Evolutionary conservation across 2,888 invertebrate genomes (phyloP).

Genomic region (Lasius fuliginosus): DNA sequence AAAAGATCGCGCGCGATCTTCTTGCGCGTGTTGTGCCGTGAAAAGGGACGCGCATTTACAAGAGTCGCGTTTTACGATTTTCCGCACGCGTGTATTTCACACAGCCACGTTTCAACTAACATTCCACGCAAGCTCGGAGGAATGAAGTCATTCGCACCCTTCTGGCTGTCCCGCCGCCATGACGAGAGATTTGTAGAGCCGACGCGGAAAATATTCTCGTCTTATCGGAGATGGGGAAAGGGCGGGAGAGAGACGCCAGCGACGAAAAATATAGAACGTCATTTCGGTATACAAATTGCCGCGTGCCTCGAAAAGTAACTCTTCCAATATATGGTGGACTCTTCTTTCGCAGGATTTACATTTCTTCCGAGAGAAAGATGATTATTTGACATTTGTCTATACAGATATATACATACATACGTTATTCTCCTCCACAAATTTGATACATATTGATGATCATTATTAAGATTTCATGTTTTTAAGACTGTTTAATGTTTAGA

Average conservation of each 20-base stretch:
- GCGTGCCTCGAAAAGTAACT: conserved; percentile 36
- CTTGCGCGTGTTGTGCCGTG: conserved; percentile 56
- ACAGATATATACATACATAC: neutral
- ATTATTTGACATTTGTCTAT: neutral
- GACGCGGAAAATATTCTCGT: conserved; percentile 67
- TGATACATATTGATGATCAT: neutral
- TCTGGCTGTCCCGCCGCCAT: conserved; percentile 48
- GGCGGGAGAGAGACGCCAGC: neutral
- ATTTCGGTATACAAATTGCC: conserved; percentile 5
- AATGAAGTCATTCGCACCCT: conserved; percentile 80
- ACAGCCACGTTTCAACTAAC: conserved; percentile 80
- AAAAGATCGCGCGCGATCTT: conserved; percentile 69
- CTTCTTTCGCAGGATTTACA: neutral
- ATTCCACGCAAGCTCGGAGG: conserved; percentile 81
- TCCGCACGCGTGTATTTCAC: conserved; percentile 52
- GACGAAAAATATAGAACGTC: conserved; percentile 34
- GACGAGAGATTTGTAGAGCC: conserved; percentile 79
- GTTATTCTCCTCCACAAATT: neutral
- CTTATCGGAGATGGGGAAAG: conserved; percentile 25
- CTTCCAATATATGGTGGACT: neutral
- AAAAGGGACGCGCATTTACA: conserved; percentile 39
- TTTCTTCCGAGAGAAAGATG: conserved; percentile 4
- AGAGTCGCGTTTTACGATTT: conserved; percentile 56
- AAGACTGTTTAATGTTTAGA: neutral
- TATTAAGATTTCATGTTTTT: neutral